Evolutionary conservation across 92 coral and sea anemone species (phyloP).

Genomic region (Epizoanthus illoricatus): DNA sequence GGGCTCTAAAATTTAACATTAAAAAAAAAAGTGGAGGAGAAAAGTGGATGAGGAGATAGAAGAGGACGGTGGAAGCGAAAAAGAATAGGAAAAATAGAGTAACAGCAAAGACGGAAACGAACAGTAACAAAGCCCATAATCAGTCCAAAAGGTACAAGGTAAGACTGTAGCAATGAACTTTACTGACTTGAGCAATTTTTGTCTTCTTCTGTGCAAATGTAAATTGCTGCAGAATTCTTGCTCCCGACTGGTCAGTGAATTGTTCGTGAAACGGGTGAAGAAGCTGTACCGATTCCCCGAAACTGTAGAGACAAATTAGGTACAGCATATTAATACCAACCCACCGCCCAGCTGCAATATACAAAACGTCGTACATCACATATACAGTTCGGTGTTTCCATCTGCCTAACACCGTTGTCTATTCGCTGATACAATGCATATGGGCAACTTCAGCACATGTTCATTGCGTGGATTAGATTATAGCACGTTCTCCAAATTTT

Average conservation of each 20-base stretch:
- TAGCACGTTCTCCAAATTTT: too few relatives aligned
- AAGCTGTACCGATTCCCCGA: constrained; percentile 90
- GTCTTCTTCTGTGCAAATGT: constrained; percentile 96
- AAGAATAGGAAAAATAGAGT: neutral
- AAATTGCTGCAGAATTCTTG: constrained; percentile 87
- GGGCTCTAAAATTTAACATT: too few relatives aligned
- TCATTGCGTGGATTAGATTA: too few relatives aligned
- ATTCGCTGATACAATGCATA: too few relatives aligned
- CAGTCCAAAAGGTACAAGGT: too few relatives aligned
- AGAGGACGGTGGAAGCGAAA: neutral
- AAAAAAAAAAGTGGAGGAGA: too few relatives aligned
- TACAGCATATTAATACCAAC: too few relatives aligned
- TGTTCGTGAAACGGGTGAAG: constrained; percentile 96
- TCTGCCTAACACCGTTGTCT: too few relatives aligned
- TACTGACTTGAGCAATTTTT: constrained; percentile 93
- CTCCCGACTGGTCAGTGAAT: constrained; percentile 94
- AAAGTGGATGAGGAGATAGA: neutral
- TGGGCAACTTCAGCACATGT: too few relatives aligned
- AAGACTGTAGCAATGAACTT: neutral
- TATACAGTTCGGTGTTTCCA: too few relatives aligned
- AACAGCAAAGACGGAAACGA: neutral
- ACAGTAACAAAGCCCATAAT: neutral
- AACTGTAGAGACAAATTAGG: constrained; percentile 45
- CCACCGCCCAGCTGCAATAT: too few relatives aligned
- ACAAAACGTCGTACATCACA: too few relatives aligned